Base-by-base conservation (phyloP, 1,140 invertebrate genomes). In the Trichoplusia ni region DNA sequence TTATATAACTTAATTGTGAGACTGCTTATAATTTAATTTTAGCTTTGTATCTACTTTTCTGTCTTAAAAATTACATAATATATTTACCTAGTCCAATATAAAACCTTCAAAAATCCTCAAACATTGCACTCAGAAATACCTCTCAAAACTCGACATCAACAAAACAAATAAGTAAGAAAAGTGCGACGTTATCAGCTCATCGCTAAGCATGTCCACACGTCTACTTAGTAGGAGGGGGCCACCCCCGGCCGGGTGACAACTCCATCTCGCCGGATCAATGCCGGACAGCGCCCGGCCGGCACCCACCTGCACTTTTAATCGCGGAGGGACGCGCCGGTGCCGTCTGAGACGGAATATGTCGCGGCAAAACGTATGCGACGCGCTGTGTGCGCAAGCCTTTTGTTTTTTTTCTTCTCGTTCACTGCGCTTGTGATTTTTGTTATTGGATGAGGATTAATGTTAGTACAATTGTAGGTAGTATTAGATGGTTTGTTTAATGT, bases 251-350 rank as follows among this genome's bases (percentile, higher is more conserved):
- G 75, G 71, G 64, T 68, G 73, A 64, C 68, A 71, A 77, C 78
- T 77, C 80, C 72, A 72, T 72, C 69, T 51, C 65, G 78, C 63
- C 81, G 80, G 82, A 87, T 86, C 84, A 86, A 87, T 87, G 82
- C 79, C 61, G 73, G 76, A 79, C 76, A 67, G 27, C 62, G 75
- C 68, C 79, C 61, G 73, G 76, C 76, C 76, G 66, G 27, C 62
- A 75, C 68, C 82, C 81, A 87, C 82, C 84, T 87, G 82, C 77
- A 81, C 73, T 86, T 84, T 83, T 86, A 83, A 83, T 86, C 81
- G 74, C 63, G 75, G 73, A 79, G 67, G 61, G 42, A 47, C 44
- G 31, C 44, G 37, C 18, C 47, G 47, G 29, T 16, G 27, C 16
- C 31, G 51, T 23, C 11, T 35, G 27, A 47, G 56, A 60, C 58